phyloP scores from a whole-genome alignment of 2,888 invertebrate species.

The Limnephilus marmoratus region DNA sequence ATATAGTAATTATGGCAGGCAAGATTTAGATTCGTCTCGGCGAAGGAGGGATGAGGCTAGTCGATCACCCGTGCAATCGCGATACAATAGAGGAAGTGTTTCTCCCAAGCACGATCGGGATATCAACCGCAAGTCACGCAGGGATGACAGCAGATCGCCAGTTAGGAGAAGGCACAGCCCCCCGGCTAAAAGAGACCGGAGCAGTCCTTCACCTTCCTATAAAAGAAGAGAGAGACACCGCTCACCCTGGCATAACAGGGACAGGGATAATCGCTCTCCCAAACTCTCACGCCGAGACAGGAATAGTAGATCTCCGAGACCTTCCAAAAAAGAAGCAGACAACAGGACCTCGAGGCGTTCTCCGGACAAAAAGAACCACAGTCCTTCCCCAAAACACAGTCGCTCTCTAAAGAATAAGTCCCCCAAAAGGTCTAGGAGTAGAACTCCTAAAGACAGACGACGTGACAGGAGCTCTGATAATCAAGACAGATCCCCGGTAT shows the following conservation, averaged over 20 bases:
- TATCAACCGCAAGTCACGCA: conserved; percentile 49
- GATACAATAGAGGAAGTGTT: conserved; percentile 57
- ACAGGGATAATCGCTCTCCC: conserved; percentile 68
- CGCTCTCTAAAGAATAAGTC: conserved; percentile 61
- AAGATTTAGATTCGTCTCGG: conserved; percentile 68
- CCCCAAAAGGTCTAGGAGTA: conserved; percentile 56
- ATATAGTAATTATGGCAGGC: conserved; percentile 68
- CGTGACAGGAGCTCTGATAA: conserved; percentile 65
- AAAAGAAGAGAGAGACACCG: conserved; percentile 67
- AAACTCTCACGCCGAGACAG: conserved; percentile 64
- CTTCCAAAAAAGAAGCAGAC: conserved; percentile 63
- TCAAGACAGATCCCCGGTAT: conserved; percentile 53
- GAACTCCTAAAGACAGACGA: conserved; percentile 68
- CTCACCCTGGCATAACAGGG: conserved; percentile 68
- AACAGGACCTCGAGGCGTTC: conserved; percentile 55
- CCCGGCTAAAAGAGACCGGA: conserved; percentile 67
- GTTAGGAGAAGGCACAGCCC: conserved; percentile 68
- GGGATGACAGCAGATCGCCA: conserved; percentile 63
- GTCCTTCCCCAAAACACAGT: conserved; percentile 45
- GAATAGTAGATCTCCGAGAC: conserved; percentile 62
- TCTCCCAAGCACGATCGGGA: conserved; percentile 63
- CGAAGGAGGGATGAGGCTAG: conserved; percentile 67
- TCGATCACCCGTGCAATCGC: conserved; percentile 59
- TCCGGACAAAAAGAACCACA: conserved; percentile 56
- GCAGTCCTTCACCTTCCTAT: conserved; percentile 69